A percentile compares a stretch with the other conserved stretches of the same genome.
Conservation (phyloP, 2,888 invertebrate species). For the Xestia c-nigrum region DNA sequence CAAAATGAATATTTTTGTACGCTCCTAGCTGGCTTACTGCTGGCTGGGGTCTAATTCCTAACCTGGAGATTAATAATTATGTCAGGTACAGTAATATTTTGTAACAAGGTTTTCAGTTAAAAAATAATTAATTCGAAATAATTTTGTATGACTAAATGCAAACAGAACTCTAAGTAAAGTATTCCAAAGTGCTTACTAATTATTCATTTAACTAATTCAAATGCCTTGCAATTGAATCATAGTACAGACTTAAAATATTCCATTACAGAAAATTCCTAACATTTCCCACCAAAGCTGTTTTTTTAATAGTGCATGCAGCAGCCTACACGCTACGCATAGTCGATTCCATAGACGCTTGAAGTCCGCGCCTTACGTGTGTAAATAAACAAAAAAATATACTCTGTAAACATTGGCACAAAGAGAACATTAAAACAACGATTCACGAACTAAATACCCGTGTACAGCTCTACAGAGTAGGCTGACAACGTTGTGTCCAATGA, state of each 20-base stretch:
- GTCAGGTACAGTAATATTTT: constrained; percentile 3
- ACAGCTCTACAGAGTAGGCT: constrained; percentile 58
- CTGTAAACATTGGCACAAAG: constrained; percentile 86
- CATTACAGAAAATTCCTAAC: constrained; percentile 35
- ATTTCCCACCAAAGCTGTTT: constrained; percentile 19
- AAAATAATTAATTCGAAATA: not conserved
- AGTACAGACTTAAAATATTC: constrained; percentile 15
- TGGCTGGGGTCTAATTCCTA: not conserved
- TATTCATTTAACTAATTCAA: constrained; percentile 30
- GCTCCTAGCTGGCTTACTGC: not conserved
- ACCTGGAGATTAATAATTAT: not conserved
- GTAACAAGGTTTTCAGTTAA: not conserved
- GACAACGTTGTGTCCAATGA: constrained; percentile 68
- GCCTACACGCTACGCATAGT: constrained; percentile 48
- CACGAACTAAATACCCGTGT: constrained; percentile 76
- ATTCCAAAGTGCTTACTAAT: constrained; percentile 5
- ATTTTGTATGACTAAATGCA: not conserved
- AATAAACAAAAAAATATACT: constrained; percentile 85
- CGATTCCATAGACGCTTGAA: constrained; percentile 69
- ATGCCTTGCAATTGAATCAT: constrained; percentile 55
- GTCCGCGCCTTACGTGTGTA: constrained; percentile 81
- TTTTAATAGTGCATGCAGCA: constrained; percentile 42
- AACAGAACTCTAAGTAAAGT: not conserved
- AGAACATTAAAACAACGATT: constrained; percentile 82
- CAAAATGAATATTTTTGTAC: constrained; percentile 6